Conservation (phyloP, 1,140 invertebrate genomes). For the Condylostylus longicornis region DNA sequence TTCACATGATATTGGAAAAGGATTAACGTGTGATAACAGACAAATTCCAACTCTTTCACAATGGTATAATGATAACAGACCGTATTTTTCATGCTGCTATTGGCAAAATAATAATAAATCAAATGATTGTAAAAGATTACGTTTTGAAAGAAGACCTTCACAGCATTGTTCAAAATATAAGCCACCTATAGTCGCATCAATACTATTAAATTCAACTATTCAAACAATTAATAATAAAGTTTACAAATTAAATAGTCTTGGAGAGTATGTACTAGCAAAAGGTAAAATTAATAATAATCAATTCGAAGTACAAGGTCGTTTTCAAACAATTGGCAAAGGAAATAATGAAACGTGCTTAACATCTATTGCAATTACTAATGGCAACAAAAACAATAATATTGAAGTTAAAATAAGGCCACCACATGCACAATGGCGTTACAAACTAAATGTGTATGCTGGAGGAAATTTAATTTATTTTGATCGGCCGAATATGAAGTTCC, state of each 20-base stretch:
- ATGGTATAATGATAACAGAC: conserved; percentile 86
- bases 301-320: conserved; percentile 75
- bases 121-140: conserved; percentile 81
- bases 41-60: conserved; percentile 85
- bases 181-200: conserved; percentile 72
- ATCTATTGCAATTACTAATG: conserved; percentile 63
- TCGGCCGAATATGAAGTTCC: conserved; percentile 67
- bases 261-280: conserved; percentile 77
- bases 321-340: conserved; percentile 59
- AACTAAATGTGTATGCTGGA: conserved; percentile 79
- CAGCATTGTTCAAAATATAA: conserved; percentile 93
- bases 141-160: conserved; percentile 80
- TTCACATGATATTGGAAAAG: conserved; percentile 74
- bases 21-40: conserved; percentile 80
- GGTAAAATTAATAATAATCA: conserved; percentile 62
- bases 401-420: conserved; percentile 70
- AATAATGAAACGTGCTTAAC: conserved; percentile 77
- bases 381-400: conserved; percentile 68
- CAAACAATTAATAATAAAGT: conserved; percentile 79
- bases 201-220: conserved; percentile 90
- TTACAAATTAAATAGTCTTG: conserved; percentile 92
- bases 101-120: conserved; percentile 89
- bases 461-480: conserved; percentile 76
- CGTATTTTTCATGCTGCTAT: conserved; percentile 85
- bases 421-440: conserved; percentile 80